Conservation (phyloP, 2,888 invertebrate species). For the Caenorhabditis uteleia region DNA sequence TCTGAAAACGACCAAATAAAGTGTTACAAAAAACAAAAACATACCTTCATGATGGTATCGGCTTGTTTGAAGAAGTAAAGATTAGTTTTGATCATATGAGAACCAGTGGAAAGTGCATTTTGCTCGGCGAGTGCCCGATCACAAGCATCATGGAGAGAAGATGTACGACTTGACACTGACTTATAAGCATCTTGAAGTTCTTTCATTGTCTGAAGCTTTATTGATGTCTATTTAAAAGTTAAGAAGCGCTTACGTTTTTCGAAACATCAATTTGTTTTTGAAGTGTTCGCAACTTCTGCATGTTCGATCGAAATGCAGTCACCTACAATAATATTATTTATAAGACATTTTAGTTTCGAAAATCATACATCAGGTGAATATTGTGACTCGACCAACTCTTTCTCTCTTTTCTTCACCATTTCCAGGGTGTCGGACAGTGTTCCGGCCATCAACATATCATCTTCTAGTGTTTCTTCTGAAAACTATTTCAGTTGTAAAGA, state of each 20-base stretch:
- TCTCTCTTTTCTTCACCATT: slow-evolving; percentile 27
- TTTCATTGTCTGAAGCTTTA: slow-evolving; percentile 54
- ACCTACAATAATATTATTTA: slow-evolving; percentile 16
- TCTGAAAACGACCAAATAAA: slow-evolving; percentile 48
- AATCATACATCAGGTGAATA: slow-evolving; percentile 28
- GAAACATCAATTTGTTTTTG: slow-evolving; percentile 41
- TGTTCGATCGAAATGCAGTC: slow-evolving; percentile 44
- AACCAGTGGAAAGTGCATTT: slow-evolving; percentile 63
- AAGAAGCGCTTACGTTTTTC: slow-evolving; percentile 26
- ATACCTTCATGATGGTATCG: slow-evolving; percentile 65
- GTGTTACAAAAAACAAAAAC: no score
- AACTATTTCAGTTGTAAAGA: not conserved
- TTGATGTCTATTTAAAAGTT: slow-evolving; percentile 1
- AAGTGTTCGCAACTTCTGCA: slow-evolving; percentile 37
- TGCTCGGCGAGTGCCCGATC: slow-evolving; percentile 66
- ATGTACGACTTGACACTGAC: slow-evolving; percentile 64
- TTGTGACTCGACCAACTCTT: slow-evolving; percentile 18
- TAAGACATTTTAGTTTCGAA: slow-evolving; percentile 8
- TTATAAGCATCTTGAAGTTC: slow-evolving; percentile 58
- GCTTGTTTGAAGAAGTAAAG: slow-evolving; percentile 68
- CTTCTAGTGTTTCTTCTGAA: not conserved
- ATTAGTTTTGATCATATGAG: slow-evolving; percentile 67
- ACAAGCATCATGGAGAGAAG: slow-evolving; percentile 66
- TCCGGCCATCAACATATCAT: slow-evolving; percentile 16
- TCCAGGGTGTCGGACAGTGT: slow-evolving; percentile 9